A percentile compares a stretch with the other conserved stretches of the same genome.
Conservation (phyloP, 2,113 vertebrate species). For the Pteruthius melanotis region DNA sequence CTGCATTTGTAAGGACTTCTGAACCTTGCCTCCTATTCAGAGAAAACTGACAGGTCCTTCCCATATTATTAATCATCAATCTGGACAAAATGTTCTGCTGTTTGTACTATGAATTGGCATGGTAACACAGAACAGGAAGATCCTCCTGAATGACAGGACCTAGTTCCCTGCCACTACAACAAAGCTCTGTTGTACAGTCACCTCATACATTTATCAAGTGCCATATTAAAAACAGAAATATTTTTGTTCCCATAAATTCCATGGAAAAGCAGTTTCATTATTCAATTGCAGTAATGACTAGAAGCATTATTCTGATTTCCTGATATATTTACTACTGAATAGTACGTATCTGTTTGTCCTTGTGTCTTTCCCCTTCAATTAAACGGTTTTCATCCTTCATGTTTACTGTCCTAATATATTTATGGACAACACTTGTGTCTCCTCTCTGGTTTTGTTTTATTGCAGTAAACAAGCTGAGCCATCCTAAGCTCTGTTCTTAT, state of each 20-base stretch:
- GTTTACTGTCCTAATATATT: not conserved
- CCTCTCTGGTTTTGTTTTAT: not conserved
- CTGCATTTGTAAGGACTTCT: not conserved
- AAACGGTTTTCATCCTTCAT: not conserved
- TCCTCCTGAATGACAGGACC: not conserved
- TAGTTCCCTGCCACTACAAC: not conserved
- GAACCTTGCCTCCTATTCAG: not conserved
- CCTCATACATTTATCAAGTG: not conserved
- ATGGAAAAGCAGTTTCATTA: not conserved
- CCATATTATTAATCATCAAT: not conserved
- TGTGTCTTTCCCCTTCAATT: not conserved
- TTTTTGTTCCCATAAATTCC: slow-evolving; percentile 1
- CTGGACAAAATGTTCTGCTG: slow-evolving; percentile 42
- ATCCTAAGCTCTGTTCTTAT: not conserved
- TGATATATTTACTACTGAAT: not conserved
- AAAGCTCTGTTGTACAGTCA: not conserved
- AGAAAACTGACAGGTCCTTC: not conserved
- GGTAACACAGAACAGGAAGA: not conserved
- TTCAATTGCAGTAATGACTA: not conserved
- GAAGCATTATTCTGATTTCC: not conserved
- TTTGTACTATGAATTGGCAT: not conserved
- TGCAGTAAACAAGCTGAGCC: slow-evolving; percentile 20
- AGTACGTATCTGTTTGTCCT: not conserved
- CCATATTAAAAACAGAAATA: not conserved
- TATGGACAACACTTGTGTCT: not conserved